A percentile compares a stretch with the other conserved stretches of the same genome.
Conservation (phyloP, 37 sponge, comb jelly and placozoan species). For the Cladorhizidae sp. region DNA sequence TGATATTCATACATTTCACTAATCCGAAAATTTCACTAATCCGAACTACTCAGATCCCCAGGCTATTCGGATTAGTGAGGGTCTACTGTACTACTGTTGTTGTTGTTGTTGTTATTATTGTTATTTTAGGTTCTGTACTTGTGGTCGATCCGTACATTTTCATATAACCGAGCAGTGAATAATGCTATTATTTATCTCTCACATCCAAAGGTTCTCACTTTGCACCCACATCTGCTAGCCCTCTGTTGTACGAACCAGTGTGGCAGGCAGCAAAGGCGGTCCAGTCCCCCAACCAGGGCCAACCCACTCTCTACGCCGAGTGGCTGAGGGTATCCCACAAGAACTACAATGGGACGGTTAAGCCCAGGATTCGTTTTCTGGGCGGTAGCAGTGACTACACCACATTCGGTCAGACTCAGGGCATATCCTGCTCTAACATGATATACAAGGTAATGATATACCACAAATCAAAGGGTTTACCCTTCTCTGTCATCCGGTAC, state of each 20-base stretch:
- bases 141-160: neutral
- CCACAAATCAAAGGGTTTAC: too few species aligned
- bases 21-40: too few species aligned
- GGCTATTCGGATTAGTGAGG: too few species aligned
- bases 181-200: neutral
- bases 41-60: too few species aligned
- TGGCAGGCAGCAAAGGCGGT: conserved; percentile 19
- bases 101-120: neutral
- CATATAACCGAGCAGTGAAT: neutral
- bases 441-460: too few species aligned
- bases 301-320: conserved; percentile 68
- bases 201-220: neutral
- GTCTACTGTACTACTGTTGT: too few species aligned
- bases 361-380: conserved; percentile 39
- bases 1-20: too few species aligned
- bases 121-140: too few species aligned
- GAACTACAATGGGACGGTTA: conserved; percentile 13
- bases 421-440: conserved; percentile 59
- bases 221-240: neutral
- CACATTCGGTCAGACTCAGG: conserved; percentile 58
- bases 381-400: conserved; percentile 85
- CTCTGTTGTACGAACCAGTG: conserved; percentile 3
- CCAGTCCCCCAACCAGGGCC: conserved; percentile 53
- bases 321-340: conserved; percentile 46
- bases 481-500: too few species aligned